Evolutionary conservation across 2,113 vertebrate species (phyloP), one percentile per base, ranked within the genome.

Genomic region (Apaloderma vittatum): DNA sequence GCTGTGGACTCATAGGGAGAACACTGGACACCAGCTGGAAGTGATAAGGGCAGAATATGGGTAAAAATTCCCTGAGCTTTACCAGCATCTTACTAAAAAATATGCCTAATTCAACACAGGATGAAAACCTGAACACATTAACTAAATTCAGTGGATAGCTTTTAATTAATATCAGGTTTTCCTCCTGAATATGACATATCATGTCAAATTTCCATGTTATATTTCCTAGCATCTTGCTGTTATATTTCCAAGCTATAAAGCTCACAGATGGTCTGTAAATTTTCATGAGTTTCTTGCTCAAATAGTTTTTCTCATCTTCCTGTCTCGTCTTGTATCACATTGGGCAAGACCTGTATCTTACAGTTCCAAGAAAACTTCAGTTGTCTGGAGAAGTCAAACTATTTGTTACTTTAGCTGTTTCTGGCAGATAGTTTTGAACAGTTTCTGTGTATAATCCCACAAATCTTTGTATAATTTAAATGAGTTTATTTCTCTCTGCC

Each of bases 21-120:
- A 21, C 27, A 55, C 1, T 0, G 0, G 51, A 34, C 26, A 78
- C 4, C 23, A 65, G 8, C 0, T 79, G 57, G 61, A 71, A 70
- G 1, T 24, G 13, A 19, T 2, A 73, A 66, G 21, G 3, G 20
- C 48, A 16, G 12, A 11, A 86, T 88, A 68, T 20, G 21, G 18
- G 3, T 17, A 82, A 76, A 40, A 86, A 57, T 14, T 79, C 14
- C 52, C 8, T 45, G 9, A 76, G 7, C 17, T 70, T 32, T 89
- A 24, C 27, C 46, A 84, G 36, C 17, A 78, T 20, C 52, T 63
- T 74, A 23, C 76, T 62, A 13, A 84, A 88, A 40, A 30, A 30
- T 5, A 48, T 16, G 21, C n/a, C 21, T 65, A 27, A 68, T 45
- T 68, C 12, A 88, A 82, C 12, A 65, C 18, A 90, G n/a, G 36